A percentile compares a stretch with the other conserved stretches of the same genome.
phyloP scores from a whole-genome alignment of 2,888 invertebrate species.

The Lottia scabra region DNA sequence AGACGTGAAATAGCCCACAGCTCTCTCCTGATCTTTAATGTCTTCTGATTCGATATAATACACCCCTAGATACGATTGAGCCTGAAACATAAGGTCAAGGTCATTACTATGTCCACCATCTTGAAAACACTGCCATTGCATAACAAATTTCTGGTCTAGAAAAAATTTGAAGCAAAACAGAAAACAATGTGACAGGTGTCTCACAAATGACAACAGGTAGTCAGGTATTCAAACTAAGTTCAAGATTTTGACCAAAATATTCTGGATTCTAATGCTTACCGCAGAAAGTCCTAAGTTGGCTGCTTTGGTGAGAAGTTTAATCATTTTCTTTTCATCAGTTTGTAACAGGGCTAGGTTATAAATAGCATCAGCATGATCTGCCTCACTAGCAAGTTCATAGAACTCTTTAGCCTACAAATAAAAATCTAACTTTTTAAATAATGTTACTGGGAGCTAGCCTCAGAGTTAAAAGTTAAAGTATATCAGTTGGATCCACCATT shows the following conservation, averaged over 20 bases:
- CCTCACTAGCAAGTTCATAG: slow-evolving; percentile 76
- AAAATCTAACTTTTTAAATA: background rate
- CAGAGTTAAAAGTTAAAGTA: no score
- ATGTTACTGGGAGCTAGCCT: background rate
- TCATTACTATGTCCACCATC: no score
- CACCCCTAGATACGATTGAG: slow-evolving; percentile 59
- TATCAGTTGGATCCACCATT: no score
- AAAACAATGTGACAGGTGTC: no score
- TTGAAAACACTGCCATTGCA: no score
- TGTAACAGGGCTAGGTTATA: slow-evolving; percentile 80
- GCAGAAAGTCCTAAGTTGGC: slow-evolving; percentile 52
- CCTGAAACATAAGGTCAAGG: slow-evolving; percentile 33
- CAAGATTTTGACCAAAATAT: no score
- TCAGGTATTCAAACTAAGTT: no score
- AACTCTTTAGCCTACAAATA: slow-evolving; percentile 76
- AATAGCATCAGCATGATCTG: slow-evolving; percentile 77
- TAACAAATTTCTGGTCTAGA: no score
- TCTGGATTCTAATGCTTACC: slow-evolving; percentile 32
- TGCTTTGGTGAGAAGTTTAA: slow-evolving; percentile 47
- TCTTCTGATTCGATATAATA: slow-evolving; percentile 45
- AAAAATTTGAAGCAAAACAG: no score
- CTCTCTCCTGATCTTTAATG: slow-evolving; percentile 40
- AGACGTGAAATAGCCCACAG: slow-evolving; percentile 45
- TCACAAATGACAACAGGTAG: no score
- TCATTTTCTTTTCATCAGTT: slow-evolving; percentile 33